Evolutionary conservation across 2,113 vertebrate species (phyloP).

Genomic region (Clupea harengus): DNA sequence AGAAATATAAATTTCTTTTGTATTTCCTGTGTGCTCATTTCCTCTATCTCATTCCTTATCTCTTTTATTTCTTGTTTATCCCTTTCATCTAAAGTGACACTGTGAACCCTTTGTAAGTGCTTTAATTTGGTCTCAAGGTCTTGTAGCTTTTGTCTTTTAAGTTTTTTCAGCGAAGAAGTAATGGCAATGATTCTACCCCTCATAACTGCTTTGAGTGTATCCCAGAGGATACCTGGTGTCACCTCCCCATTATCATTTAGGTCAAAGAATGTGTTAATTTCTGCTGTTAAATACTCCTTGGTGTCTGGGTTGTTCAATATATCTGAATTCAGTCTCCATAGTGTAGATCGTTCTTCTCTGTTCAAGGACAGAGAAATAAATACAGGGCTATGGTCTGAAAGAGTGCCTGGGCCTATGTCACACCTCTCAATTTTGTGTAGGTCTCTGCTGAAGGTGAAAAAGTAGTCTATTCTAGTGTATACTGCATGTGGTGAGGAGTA

Average conservation of each 20-base stretch:
- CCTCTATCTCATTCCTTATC: not conserved
- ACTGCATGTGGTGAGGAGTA: not conserved
- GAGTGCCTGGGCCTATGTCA: not conserved
- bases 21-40: too few species aligned
- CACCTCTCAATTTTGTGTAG: not conserved
- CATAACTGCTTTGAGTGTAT: constrained; percentile 31
- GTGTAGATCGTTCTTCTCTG: not conserved
- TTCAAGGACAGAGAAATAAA: not conserved
- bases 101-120: not conserved
- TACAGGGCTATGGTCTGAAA: constrained; percentile 29
- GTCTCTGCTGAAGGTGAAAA: constrained; percentile 15
- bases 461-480: constrained; percentile 24
- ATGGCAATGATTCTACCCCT: constrained; percentile 28
- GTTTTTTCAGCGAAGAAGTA: constrained; percentile 14
- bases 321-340: constrained; percentile 32
- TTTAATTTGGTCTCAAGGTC: not conserved
- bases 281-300: not conserved
- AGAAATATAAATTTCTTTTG: too few species aligned
- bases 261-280: constrained; percentile 20
- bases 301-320: constrained; percentile 15
- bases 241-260: constrained; percentile 26
- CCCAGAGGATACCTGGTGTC: constrained; percentile 21
- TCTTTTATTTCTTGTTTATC: constrained; percentile 20
- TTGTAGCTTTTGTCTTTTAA: not conserved
- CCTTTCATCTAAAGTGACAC: not conserved